A percentile compares a stretch with the other conserved stretches of the same genome.
These are phyloP conservation scores for Liparis tanakae DNA, from an alignment of 2,797 vertebrate genomes.

Conservation along the genomic window DNA sequence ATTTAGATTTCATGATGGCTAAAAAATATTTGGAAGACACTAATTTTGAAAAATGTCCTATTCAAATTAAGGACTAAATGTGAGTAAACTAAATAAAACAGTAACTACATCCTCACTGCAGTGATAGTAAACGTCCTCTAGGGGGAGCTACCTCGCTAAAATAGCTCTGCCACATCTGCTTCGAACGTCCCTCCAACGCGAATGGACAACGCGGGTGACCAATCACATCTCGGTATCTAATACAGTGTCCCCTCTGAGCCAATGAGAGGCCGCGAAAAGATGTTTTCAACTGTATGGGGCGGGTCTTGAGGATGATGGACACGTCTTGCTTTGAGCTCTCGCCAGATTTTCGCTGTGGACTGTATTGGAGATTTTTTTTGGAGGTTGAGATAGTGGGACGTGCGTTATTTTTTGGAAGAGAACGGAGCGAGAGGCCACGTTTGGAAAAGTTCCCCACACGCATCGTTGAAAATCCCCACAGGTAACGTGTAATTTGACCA, in stretches of 20 bases:
- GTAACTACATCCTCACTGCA: constrained; percentile 16
- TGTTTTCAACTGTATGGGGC: constrained; percentile 72
- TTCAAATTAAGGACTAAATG: neutral
- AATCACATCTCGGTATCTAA: constrained; percentile 51
- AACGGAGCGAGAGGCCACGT: constrained; percentile 52
- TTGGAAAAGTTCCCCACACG: constrained; percentile 50
- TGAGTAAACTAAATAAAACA: neutral
- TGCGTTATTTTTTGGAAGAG: constrained; percentile 53
- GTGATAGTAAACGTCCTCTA: neutral
- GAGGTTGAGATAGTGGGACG: constrained; percentile 57
- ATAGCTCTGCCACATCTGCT: constrained; percentile 10
- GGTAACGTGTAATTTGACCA: constrained; percentile 59
- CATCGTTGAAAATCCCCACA: constrained; percentile 52
- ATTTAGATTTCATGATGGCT: neutral
- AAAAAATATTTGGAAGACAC: neutral
- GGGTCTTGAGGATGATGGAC: constrained; percentile 70
- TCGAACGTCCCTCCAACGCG: constrained; percentile 32
- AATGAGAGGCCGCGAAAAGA: constrained; percentile 47
- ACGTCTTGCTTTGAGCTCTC: constrained; percentile 50
- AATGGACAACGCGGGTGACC: constrained; percentile 42
- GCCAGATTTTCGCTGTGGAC: constrained; percentile 63
- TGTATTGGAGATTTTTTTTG: constrained; percentile 46
- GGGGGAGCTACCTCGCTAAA: constrained; percentile 36
- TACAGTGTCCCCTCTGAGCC: constrained; percentile 62
- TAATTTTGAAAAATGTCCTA: neutral